phyloP scores from a whole-genome alignment of 2,797 vertebrate species.

The Coregonus suidteri region DNA sequence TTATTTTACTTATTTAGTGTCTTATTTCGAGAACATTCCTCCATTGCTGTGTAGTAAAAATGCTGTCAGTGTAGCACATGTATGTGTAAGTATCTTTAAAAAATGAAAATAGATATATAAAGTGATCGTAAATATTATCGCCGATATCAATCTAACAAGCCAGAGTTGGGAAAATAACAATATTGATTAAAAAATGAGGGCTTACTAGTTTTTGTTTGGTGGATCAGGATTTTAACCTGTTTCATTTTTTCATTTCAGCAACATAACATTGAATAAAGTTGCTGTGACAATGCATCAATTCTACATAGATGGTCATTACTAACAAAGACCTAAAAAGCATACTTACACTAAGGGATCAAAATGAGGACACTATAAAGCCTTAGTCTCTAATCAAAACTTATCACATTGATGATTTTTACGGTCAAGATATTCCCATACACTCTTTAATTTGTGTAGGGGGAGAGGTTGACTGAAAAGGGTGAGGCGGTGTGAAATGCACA shows the following conservation, averaged over 20 bases:
- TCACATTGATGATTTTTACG: conserved; percentile 34
- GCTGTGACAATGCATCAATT: conserved; percentile 42
- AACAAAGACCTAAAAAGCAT: conserved; percentile 37
- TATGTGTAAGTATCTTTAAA: conserved; percentile 69
- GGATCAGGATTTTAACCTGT: conserved; percentile 47
- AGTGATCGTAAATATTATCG: conserved; percentile 39
- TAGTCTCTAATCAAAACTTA: conserved; percentile 51
- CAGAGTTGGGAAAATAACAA: conserved; percentile 47
- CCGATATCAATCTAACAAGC: conserved; percentile 52
- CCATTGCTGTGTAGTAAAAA: conserved; percentile 80
- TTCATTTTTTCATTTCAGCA: conserved; percentile 47
- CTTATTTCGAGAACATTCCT: conserved; percentile 88
- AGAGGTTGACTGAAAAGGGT: conserved; percentile 42
- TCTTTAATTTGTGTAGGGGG: conserved; percentile 34
- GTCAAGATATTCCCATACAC: conserved; percentile 47
- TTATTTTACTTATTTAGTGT: conserved; percentile 75
- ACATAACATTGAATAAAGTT: conserved; percentile 37
- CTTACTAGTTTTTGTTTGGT: conserved; percentile 31
- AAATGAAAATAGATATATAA: conserved; percentile 26
- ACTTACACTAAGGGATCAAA: conserved; percentile 23
- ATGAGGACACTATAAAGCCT: conserved; percentile 56
- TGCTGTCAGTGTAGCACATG: conserved; percentile 77
- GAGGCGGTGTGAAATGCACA: conserved; percentile 67
- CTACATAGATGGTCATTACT: conserved; percentile 52
- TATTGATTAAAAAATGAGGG: conserved; percentile 51